Base-by-base conservation (phyloP, 2,888 invertebrate genomes). In the Baronia brevicornis region DNA sequence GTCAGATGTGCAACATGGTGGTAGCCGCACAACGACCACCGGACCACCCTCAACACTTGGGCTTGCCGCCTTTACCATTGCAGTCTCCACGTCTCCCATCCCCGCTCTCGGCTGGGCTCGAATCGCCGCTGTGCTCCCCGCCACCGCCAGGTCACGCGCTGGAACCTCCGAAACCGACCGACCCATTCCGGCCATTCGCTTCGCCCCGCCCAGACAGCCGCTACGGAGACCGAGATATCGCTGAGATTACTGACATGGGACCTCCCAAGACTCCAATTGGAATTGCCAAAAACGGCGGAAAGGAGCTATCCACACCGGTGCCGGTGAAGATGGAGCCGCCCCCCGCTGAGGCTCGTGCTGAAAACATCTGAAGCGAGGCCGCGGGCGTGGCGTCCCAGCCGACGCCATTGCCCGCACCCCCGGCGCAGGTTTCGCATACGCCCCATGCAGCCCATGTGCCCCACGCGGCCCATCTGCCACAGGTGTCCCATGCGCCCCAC, bases 1-100 rank as follows among this genome's bases (percentile, higher is more conserved):
- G 94, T 48, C 94, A 94, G 73, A 93, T 94, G 92, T 91, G 91
- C 86, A 90, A 89, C 69, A 91, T 91, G 90, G 90, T 91, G 36
- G 93, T 92, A 8, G 73, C 78, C 4, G 75, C 79, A 19, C 80
- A 79, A 53, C 64, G 78, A 9, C 75, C 78, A 7, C 59, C 64
- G 20, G 79, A 79, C 38, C 79, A 78, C 43, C 67, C 72, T 47
- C 78, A 86, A 62, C 85, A 86, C 75, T 86, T 57, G 51, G 77
- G 67, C 45, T 75, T 54, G 48, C 80, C 74, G 17, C 74, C 70
- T 50, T 58, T 74, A 48, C 68, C 74, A 39, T 56, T 63, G 57
- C 72, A 67, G 47, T 79, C 60, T 50, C 87, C 60, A 65, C 86
- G 69, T 58, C 79, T 64, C 69, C 85, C 65, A 40, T 87, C 75